Conservation (phyloP, 2,113 vertebrate genomes). For the Neogale vison region DNA sequence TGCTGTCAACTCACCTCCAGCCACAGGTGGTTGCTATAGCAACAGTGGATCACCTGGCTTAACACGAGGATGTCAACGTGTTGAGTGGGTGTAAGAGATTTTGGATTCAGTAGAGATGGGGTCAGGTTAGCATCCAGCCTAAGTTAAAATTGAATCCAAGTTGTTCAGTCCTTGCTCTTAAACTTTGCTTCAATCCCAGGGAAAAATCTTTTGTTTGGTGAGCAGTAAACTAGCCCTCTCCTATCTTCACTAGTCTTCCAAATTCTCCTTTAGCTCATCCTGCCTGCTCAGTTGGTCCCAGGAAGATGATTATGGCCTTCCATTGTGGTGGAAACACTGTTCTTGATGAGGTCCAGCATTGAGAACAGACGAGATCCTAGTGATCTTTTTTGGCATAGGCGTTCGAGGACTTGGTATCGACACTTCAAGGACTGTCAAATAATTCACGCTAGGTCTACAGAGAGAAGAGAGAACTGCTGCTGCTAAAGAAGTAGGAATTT, state of each 20-base stretch:
- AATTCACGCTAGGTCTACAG: neutral
- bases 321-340: too few relatives aligned
- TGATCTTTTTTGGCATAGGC: too few relatives aligned
- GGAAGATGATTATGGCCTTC: neutral
- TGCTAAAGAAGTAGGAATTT: neutral
- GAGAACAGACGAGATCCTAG: neutral
- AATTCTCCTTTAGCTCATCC: neutral
- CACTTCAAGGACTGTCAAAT: neutral
- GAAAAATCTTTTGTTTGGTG: neutral
- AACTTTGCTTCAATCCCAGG: neutral
- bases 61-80: neutral
- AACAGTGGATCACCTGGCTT: neutral
- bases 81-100: neutral
- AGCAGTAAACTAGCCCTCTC: neutral
- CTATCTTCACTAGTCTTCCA: neutral
- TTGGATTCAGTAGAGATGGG: neutral
- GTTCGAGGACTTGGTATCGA: neutral
- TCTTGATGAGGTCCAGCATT: neutral
- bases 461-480: neutral
- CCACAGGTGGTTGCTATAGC: neutral
- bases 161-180: neutral
- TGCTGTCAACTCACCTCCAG: too few relatives aligned
- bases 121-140: neutral
- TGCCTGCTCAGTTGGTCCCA: neutral
- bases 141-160: neutral